Base-by-base conservation (phyloP, 1,140 invertebrate genomes). In the Centruroides vittatus region DNA sequence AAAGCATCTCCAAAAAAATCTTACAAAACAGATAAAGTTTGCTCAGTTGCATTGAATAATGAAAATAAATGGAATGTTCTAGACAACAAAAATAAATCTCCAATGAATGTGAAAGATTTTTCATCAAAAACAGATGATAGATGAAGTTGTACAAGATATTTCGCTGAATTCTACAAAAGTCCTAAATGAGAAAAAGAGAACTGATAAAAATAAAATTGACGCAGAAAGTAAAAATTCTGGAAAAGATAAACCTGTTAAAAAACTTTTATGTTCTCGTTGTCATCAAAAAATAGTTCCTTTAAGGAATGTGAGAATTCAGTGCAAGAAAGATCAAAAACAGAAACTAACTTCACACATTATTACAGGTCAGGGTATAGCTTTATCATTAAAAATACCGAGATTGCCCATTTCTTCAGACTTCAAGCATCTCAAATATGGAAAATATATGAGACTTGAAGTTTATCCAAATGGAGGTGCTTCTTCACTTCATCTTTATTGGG, bases 381-480 rank as follows among this genome's bases (percentile, higher is more conserved):
- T 69, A 3, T 69, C 68, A 10, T 52, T 69, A 55, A 57, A 36
- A 35, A 68, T 67, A n/a, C 66, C 67, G 5, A 52, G 68, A 35
- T 46, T 65, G 35, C 68, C 65, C 23, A 66, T 65, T 47, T 51
- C 61, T 2, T 35, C 53, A 10, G 68, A 70, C 41, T 57, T 68
- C 47, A 61, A 64, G 64, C 76, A 80, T 69, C 71, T 86, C 34
- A 86, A 85, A 68, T 89, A 85, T 70, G 79, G 81, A 55, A 78
- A 83, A 61, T 86, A 83, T 67, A 86, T 92, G 71, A 83, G 89
- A 64, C 81, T 95, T 66, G 93, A 98, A 75, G 86, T 84, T 1
- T 91, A 97, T 77, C 83, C 90, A 1, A 98, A 98, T 78, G 95
- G 95, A n/a, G 93, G 92, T 36, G 94, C 92, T 3, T 82, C 84